phyloP scores from a whole-genome alignment of 2,888 invertebrate genomes.

The Drosophila barbarae region DNA sequence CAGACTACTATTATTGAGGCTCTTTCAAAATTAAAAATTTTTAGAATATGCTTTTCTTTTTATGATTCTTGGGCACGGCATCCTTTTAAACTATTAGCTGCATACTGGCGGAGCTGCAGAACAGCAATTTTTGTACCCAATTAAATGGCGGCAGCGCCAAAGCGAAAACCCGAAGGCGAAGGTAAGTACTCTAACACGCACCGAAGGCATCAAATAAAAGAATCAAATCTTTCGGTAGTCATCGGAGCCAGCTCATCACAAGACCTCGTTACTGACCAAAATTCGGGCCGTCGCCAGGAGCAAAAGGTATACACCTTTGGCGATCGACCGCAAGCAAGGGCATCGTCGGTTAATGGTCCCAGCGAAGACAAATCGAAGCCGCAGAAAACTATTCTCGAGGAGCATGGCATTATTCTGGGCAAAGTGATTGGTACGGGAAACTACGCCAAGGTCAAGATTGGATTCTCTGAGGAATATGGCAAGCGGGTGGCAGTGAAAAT shows the following conservation, averaged over 20 bases:
- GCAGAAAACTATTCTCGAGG: conserved; percentile 85
- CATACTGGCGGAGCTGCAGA: conserved; percentile 43
- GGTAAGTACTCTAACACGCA: neutral
- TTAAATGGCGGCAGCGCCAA: conserved; percentile 67
- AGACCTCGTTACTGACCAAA: conserved; percentile 56
- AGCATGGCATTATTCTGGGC: conserved; percentile 87
- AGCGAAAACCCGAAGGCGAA: conserved; percentile 56
- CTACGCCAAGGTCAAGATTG: conserved; percentile 90
- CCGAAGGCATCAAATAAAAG: too few relatives aligned
- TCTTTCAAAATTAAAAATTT: conserved; percentile 27
- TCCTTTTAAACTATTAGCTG: conserved; percentile 33
- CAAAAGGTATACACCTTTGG: conserved; percentile 65
- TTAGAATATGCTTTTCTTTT: conserved; percentile 48
- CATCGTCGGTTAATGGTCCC: neutral
- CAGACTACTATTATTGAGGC: conserved; percentile 26
- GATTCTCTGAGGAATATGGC: conserved; percentile 86
- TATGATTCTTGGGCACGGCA: conserved; percentile 46
- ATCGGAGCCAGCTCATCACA: conserved; percentile 56
- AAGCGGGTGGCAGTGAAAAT: conserved; percentile 90
- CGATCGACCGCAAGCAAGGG: conserved; percentile 28
- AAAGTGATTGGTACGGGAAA: conserved; percentile 90
- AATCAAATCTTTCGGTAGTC: neutral
- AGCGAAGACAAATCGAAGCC: conserved; percentile 53
- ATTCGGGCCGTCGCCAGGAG: conserved; percentile 59
- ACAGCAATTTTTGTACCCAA: conserved; percentile 32